Base-by-base conservation (phyloP, 2,888 invertebrate genomes). In the Philonicus albiceps region DNA sequence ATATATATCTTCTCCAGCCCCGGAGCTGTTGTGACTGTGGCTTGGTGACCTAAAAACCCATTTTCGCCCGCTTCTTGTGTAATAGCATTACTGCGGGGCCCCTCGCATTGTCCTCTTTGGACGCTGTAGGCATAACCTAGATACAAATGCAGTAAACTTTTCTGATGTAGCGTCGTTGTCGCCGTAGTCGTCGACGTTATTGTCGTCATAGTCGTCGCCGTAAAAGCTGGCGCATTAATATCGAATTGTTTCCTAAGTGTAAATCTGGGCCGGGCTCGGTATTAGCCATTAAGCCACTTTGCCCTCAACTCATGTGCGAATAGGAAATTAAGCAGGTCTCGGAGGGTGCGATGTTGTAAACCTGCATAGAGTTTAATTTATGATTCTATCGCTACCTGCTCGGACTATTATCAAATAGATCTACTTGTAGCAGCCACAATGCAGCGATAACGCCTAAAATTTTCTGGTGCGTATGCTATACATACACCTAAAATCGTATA, bases 141-240 rank as follows among this genome's bases (percentile, higher is more conserved):
- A 81, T 81, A 81, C 81, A 81, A 64, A 53, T 81, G 81, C 81
- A 81, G 81, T 81, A 81, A 81, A 81, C 81, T 81, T 81, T n/a
- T 64, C 31, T 81, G 81, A 81, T 81, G 81, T 81, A 34, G 81
- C 34, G 78, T 78, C 37, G 64, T 13, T 27, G 22, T 6, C 53
- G 53, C 19, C 19, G n/a, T 53, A n/a, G n/a, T 22, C 8, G 64
- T 22, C 64, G 16, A n/a, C 0, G 13, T 7, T 11, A 22, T 6
- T 19, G 16, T 22, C 19, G 55, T 22, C 55, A 49, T 49, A 49
- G 64, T 7, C 27, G 64, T 22, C 64, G 64, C 27, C 64, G 64
- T 64, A 7, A 8, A 22, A 64, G 64, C 64, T 64, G 22, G 27
- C 64, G 27, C 53, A 64, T 64, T 55, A 19, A 55, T 55, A 81